Conservation (phyloP, 2,113 vertebrate species). For the Alaudala cheleensis region DNA sequence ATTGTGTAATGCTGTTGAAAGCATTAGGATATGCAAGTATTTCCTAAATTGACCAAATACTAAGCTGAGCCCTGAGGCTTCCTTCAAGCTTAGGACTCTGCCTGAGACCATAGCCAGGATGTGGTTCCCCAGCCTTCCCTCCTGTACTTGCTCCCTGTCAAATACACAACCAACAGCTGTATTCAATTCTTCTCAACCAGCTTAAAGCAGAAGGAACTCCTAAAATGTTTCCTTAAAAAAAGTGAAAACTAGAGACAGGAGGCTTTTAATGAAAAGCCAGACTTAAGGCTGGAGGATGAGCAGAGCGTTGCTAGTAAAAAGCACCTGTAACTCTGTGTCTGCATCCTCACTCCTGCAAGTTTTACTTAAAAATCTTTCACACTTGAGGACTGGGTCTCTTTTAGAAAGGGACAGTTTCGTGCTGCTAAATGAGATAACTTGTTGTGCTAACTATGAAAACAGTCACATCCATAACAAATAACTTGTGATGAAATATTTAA, state of each 20-base stretch:
- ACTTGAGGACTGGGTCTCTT: neutral
- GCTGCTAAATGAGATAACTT: neutral
- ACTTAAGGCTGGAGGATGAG: neutral
- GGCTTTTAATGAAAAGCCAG: neutral
- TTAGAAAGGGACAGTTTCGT: neutral
- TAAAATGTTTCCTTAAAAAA: neutral
- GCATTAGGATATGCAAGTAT: neutral
- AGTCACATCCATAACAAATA: conserved; percentile 44
- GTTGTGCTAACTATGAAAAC: neutral
- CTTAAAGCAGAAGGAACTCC: neutral
- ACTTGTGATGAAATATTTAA: conserved; percentile 65
- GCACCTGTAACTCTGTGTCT: fast-evolving
- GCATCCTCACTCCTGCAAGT: neutral
- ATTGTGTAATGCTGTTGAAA: neutral
- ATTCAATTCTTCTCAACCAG: neutral
- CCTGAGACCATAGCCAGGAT: neutral
- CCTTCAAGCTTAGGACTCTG: neutral
- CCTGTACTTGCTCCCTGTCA: neutral
- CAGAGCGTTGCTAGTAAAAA: neutral
- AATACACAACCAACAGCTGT: neutral
- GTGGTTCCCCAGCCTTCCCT: neutral
- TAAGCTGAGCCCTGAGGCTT: neutral
- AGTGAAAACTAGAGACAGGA: neutral
- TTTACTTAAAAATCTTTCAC: neutral
- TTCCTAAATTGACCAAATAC: conserved; percentile 17